phyloP scores from a whole-genome alignment of 1,140 invertebrate genomes.

The Episyrphus balteatus region DNA sequence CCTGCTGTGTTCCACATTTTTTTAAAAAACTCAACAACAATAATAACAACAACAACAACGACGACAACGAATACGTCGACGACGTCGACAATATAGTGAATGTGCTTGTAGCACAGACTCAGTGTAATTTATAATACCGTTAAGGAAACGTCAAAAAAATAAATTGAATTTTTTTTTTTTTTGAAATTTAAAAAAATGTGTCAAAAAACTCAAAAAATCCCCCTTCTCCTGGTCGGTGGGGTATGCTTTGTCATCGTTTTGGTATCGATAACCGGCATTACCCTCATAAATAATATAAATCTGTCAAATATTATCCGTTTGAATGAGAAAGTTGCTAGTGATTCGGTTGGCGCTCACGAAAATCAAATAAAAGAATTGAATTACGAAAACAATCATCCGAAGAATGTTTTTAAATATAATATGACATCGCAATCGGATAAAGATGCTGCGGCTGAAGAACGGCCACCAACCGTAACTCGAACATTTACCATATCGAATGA shows the following conservation, averaged over 20 bases:
- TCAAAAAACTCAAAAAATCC: slow-evolving; percentile 27
- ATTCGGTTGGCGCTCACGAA: slow-evolving; percentile 26
- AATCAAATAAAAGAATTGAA: slow-evolving; percentile 31
- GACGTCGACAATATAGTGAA: no score
- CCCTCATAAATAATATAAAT: slow-evolving; percentile 33
- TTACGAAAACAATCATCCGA: slow-evolving; percentile 16
- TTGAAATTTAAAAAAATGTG: slow-evolving; percentile 20
- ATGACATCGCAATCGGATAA: background rate
- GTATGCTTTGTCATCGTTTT: slow-evolving; percentile 30
- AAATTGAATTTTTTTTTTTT: no score
- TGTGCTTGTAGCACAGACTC: no score
- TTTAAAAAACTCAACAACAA: no score
- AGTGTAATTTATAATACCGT: no score
- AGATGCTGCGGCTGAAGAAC: background rate
- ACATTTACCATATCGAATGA: background rate
- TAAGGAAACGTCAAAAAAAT: no score
- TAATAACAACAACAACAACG: no score
- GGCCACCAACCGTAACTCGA: background rate
- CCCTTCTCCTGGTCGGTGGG: slow-evolving; percentile 27
- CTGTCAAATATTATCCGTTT: slow-evolving; percentile 31
- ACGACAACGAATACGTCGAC: no score
- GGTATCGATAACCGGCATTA: slow-evolving; percentile 28
- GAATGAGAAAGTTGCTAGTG: slow-evolving; percentile 34
- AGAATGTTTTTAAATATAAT: background rate
- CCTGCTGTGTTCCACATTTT: no score